Conservation (phyloP, 2,113 vertebrate species). For the Cercocebus atys region DNA sequence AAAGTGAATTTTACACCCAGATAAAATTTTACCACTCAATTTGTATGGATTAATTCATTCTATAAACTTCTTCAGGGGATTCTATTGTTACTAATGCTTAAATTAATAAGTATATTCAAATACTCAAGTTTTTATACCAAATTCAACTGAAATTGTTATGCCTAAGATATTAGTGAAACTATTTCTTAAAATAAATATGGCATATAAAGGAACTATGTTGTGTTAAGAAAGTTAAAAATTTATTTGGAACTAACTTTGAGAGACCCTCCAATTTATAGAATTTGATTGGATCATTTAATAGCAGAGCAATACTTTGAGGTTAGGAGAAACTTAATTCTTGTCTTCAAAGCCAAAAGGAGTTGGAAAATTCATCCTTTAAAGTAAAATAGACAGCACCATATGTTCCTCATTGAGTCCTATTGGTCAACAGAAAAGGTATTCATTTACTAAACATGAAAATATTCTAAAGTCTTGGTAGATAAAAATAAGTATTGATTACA, state of each 20-base stretch:
- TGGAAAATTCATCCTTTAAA: neutral
- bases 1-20: neutral
- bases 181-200: neutral
- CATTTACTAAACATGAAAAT: neutral
- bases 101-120: neutral
- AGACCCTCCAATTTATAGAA: neutral
- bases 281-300: neutral
- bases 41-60: neutral
- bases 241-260: constrained; percentile 9
- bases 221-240: neutral
- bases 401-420: neutral
- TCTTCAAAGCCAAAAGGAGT: neutral
- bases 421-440: neutral
- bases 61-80: neutral
- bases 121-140: constrained; percentile 11
- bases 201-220: neutral
- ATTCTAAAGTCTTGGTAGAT: constrained; percentile 8
- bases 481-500: neutral
- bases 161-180: neutral
- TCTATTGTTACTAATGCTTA: neutral
- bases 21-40: neutral
- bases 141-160: neutral
- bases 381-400: neutral
- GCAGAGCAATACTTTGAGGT: neutral
- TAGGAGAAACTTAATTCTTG: neutral